phyloP scores from a whole-genome alignment of 2,113 vertebrate species.

The Clarias magur region DNA sequence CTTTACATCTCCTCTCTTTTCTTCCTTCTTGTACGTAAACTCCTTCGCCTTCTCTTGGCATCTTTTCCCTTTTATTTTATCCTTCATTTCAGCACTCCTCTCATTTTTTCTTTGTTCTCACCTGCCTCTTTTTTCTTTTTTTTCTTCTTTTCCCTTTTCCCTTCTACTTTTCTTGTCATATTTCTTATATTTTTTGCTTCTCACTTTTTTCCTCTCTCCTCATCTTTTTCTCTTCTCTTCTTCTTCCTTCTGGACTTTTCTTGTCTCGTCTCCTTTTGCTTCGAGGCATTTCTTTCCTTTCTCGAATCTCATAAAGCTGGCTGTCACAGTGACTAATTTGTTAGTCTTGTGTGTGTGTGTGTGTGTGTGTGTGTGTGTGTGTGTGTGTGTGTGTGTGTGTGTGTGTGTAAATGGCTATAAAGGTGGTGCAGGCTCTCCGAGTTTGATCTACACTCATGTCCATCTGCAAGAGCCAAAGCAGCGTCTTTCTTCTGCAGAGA shows the following conservation, averaged over 20 bases:
- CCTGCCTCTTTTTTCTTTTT: background rate
- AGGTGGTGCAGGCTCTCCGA: conserved; percentile 72
- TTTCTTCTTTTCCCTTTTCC: background rate
- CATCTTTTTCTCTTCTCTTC: background rate
- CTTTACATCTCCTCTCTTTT: background rate
- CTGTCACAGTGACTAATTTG: conserved; percentile 82
- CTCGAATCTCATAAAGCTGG: conserved; percentile 71
- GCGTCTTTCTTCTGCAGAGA: conserved; percentile 73
- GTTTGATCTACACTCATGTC: conserved; percentile 69
- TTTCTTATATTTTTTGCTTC: background rate
- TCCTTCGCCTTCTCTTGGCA: background rate
- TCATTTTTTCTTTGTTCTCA: background rate
- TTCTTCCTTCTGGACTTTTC: background rate
- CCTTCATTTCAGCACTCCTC: background rate
- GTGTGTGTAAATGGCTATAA: conserved; percentile 63
- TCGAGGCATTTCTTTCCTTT: background rate
- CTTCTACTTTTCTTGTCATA: background rate
- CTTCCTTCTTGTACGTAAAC: background rate
- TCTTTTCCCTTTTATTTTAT: background rate
- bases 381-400: conserved; percentile 60
- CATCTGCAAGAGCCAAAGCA: conserved; percentile 66
- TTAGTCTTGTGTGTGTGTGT: conserved; percentile 68
- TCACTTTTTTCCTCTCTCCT: background rate
- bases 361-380: conserved; percentile 49
- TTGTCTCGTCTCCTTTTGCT: background rate